A percentile compares a stretch with the other conserved stretches of the same genome.
Evolutionary conservation across 2,888 invertebrate genomes (phyloP).

Genomic region (Zaprionus bogoriensis): DNA sequence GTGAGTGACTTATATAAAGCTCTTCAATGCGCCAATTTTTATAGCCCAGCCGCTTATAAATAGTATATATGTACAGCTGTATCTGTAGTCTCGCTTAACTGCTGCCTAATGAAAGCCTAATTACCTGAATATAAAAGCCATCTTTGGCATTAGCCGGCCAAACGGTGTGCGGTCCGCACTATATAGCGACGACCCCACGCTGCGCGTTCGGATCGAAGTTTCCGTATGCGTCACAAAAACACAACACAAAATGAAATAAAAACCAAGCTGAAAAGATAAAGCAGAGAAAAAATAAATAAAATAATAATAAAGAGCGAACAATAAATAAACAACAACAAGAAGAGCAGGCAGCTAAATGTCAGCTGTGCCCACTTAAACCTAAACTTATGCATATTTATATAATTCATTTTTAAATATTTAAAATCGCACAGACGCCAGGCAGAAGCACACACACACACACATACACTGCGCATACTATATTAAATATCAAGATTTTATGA

Average conservation of each 20-base stretch:
- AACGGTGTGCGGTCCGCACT: conserved; percentile 36
- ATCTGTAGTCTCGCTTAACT: conserved; percentile 2
- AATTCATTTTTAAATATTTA: conserved; percentile 72
- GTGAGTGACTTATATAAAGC: too few relatives aligned
- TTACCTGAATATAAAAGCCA: conserved; percentile 55
- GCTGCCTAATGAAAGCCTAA: conserved; percentile 56
- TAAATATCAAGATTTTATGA: conserved; percentile 73
- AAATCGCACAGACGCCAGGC: conserved; percentile 42
- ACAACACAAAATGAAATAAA: neutral
- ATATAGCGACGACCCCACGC: conserved; percentile 29
- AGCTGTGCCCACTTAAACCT: conserved; percentile 69
- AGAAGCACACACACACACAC: neutral
- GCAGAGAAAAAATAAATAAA: conserved; percentile 3
- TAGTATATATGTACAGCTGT: neutral
- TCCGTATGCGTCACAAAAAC: conserved; percentile 32
- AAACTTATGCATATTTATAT: conserved; percentile 75
- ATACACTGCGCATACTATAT: conserved; percentile 62
- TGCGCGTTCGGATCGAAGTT: conserved; percentile 13
- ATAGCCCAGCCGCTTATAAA: neutral
- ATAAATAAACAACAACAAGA: neutral
- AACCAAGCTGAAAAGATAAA: too few relatives aligned
- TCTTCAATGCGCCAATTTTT: neutral
- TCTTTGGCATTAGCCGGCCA: conserved; percentile 33
- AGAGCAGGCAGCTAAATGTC: conserved; percentile 57
- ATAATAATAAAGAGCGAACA: conserved; percentile 11